Conservation (phyloP, 2,113 vertebrate species). For the Psettodes erumei region DNA sequence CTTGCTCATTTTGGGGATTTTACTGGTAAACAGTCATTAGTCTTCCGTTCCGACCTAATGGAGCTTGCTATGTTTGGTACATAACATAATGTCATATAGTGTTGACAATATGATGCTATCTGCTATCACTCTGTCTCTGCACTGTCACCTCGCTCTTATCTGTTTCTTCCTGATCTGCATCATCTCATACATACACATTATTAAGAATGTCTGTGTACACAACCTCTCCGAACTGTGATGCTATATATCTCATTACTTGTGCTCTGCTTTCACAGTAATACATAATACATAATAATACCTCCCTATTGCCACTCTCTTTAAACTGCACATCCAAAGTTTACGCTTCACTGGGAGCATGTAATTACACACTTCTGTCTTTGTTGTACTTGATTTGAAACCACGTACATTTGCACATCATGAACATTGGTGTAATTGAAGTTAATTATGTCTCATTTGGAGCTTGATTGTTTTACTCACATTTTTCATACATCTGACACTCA, state of each 20-base stretch:
- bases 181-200: not conserved
- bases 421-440: not conserved
- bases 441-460: too few species aligned
- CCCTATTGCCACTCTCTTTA: not conserved
- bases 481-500: not conserved
- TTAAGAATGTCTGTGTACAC: conserved; percentile 17
- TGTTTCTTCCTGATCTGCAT: conserved; percentile 5
- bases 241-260: not conserved
- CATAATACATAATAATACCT: not conserved
- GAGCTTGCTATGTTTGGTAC: not conserved
- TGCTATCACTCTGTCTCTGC: not conserved
- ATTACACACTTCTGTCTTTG: conserved; percentile 22
- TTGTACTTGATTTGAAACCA: not conserved
- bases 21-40: not conserved
- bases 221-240: not conserved
- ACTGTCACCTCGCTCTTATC: not conserved
- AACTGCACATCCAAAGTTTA: not conserved
- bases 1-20: not conserved
- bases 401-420: not conserved
- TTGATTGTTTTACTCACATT: not conserved
- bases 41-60: conserved; percentile 14
- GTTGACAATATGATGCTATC: not conserved
- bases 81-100: not conserved
- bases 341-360: not conserved
- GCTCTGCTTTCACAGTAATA: not conserved